A percentile compares a stretch with the other conserved stretches of the same genome.
These are phyloP conservation scores for Tubulanus polymorphus DNA, from an alignment of 2,888 invertebrate species.

Conservation along the genomic window DNA sequence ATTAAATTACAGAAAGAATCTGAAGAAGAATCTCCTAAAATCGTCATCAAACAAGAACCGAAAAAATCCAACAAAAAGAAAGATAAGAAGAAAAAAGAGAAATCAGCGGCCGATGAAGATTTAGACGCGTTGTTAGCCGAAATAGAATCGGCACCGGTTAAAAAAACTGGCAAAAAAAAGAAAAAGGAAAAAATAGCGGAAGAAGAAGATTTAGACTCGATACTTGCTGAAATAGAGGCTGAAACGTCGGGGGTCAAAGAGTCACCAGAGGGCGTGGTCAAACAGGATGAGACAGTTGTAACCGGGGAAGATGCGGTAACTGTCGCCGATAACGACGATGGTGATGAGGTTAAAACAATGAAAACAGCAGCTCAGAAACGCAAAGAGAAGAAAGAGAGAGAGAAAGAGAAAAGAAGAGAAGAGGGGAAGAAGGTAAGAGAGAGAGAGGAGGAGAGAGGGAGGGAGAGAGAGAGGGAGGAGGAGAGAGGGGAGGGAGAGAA, in stretches of 20 bases:
- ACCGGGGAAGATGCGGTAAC: slow-evolving; percentile 86
- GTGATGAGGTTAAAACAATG: slow-evolving; percentile 16
- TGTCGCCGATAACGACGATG: slow-evolving; percentile 59
- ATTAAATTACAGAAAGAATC: too few species aligned
- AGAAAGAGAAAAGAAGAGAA: slow-evolving; percentile 6
- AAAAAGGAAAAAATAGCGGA: slow-evolving; percentile 32
- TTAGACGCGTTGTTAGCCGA: slow-evolving; percentile 16
- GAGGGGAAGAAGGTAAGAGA: slow-evolving; percentile 11
- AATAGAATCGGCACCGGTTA: slow-evolving; percentile 13
- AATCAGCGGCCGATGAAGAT: slow-evolving; percentile 19
- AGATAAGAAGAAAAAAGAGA: slow-evolving; percentile 13
- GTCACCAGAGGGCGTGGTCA: slow-evolving; percentile 66
- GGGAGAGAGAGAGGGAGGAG: slow-evolving; percentile 10
- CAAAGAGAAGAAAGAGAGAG: slow-evolving; percentile 57
- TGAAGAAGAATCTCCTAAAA: too few species aligned
- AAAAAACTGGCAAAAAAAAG: slow-evolving; percentile 31
- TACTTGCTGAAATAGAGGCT: slow-evolving; percentile 44
- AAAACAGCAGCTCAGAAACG: slow-evolving; percentile 28
- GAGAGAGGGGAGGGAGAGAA: background rate
- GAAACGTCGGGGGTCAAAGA: slow-evolving; percentile 56
- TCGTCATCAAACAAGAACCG: too few species aligned
- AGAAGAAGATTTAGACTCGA: slow-evolving; percentile 48
- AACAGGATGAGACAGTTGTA: slow-evolving; percentile 85
- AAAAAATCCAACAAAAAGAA: too few species aligned
- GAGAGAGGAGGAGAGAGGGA: slow-evolving; percentile 14